These are phyloP conservation scores for Lucifuga dentata DNA, from an alignment of 2,113 vertebrate genomes.

Conservation along the genomic window DNA sequence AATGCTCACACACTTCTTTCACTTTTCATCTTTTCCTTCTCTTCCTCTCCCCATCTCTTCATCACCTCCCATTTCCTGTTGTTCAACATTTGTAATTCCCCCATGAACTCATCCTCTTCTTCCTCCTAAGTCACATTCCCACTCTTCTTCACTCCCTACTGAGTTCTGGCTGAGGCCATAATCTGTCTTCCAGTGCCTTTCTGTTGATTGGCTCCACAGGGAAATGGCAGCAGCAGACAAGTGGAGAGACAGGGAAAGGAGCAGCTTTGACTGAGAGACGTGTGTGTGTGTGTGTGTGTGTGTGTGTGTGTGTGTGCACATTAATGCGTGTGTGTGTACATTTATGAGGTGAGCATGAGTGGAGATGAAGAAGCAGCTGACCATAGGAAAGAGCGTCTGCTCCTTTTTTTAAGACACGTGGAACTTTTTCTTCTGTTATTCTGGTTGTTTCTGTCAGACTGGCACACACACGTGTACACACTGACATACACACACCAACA, in stretches of 20 bases:
- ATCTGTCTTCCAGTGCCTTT: slow-evolving; percentile 50
- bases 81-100: slow-evolving; percentile 37
- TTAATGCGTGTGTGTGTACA: background rate
- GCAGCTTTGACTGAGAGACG: slow-evolving; percentile 20
- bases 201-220: slow-evolving; percentile 60
- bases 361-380: background rate
- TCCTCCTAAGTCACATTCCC: background rate
- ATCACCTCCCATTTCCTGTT: slow-evolving; percentile 17
- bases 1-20: background rate
- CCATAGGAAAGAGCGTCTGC: background rate
- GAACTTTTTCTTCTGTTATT: slow-evolving; percentile 39
- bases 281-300: slow-evolving; percentile 1
- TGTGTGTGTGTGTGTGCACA: slow-evolving; percentile 2
- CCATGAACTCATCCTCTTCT: slow-evolving; percentile 10
- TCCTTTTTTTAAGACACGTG: slow-evolving; percentile 22
- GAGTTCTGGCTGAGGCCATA: slow-evolving; percentile 39
- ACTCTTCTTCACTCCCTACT: background rate
- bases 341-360: background rate
- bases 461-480: background rate
- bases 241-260: slow-evolving; percentile 38
- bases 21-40: background rate
- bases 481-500: slow-evolving; percentile 6
- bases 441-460: slow-evolving; percentile 30
- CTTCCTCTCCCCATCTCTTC: background rate
- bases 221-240: slow-evolving; percentile 55